Base-by-base conservation (phyloP, 2,797 vertebrate genomes). In the Sciaenops ocellatus region DNA sequence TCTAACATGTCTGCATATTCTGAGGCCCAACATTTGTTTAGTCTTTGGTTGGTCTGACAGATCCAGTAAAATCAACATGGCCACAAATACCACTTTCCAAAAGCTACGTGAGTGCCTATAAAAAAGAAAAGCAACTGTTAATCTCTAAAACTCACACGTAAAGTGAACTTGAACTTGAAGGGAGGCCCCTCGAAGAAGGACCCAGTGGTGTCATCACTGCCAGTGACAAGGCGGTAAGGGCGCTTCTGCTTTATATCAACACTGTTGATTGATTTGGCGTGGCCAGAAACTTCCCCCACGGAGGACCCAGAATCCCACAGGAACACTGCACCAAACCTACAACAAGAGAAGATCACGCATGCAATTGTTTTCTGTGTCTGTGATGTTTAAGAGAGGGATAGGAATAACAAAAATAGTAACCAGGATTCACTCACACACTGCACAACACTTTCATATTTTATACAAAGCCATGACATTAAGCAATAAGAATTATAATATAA, bases 281-380 rank as follows among this genome's bases (percentile, higher is more conserved):
- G 98, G 41, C 97, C 97, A 0, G 94, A 93, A 55, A 99, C 87
- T 30, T 98, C 97, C 0, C 98, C 98, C 50, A 99, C 98, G 0
- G 98, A 97, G 12, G 97, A 98, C 16, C 98, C 98, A 1, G 95
- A 94, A 87, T 99, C 98, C 97, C 97, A 99, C 69, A 99, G 92
- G 91, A 99, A 98, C 78, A 98, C 98, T 0, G 97, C 93, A 5
- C 96, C 98, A 2, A 96, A 99, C 90, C 98, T 98, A 79, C 55
- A 63, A 46, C 6, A 88, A 60, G 28, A 76, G 34, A 79, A 3
- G 10, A 80, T 64, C n/a, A 78, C 10, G 11, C 9, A 79, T 9
- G 54, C 12, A 54, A 47, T 46, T 51, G 12, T 42, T 41, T 7
- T 1, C 66, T 2, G 28, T 42, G 22, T 69, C 24, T 59, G 9